Base-by-base conservation (phyloP, 2,113 vertebrate genomes). In the Rhea pennata region DNA sequence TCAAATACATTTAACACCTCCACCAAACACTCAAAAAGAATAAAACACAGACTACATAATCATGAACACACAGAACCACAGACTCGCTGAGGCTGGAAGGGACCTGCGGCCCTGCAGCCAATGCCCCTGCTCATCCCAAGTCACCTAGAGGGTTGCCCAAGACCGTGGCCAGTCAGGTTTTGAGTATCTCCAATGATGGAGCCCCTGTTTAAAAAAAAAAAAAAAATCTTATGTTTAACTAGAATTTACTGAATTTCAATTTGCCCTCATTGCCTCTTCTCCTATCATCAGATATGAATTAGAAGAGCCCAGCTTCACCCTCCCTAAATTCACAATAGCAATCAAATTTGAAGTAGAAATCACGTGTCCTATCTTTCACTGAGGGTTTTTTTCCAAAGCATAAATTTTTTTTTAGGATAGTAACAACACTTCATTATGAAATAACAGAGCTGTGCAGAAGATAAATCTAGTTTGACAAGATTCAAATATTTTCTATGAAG, bases 51-150 rank as follows among this genome's bases (percentile, higher is more conserved):
- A 26, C 26, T 39, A 10, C 1, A 15, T 4, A 9, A 1, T 48
- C 11, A 12, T 6, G 58, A 39, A 31, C 5, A 8, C 24, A 22
- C 1, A 42, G 31, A 62, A 72, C 2, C 12, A 20, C 11, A 36
- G 15, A 10, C 15, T 0, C 67, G 4, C 3, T 69, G 21, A 44
- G 10, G 42, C 3, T 48, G 21, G 16, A 56, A 1, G 0, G 22
- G 36, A 10, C 36, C 36, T 36, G 36, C 36, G 36, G 15, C 74
- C 3, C 20, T 59, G 33, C 3, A 72, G 4, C 20, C 39, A 54
- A 33, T 71, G 2, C 24, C 14, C 15, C 7, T 1, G 6, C 40
- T 54, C 8, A 11, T 16, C 39, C 26, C 87, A 27, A 1, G 4
- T 19, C 27, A 81, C 36, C 70, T 81, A 56, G 22, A 3, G 61